Conservation (phyloP, 37 sponge, comb jelly and placozoan genomes). For the Halichondria panicea region DNA sequence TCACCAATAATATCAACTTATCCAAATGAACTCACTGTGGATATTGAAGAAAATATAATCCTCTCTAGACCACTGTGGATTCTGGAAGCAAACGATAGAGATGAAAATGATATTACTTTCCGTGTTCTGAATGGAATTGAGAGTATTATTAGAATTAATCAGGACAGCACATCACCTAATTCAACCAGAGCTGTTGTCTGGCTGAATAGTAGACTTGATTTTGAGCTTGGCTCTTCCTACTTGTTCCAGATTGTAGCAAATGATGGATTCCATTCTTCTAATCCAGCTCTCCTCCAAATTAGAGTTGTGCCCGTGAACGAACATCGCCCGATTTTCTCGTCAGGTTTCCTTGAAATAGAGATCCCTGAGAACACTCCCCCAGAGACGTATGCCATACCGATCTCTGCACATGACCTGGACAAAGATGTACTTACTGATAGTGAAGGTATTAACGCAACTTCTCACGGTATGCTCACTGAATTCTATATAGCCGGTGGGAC, state of each 20-base stretch:
- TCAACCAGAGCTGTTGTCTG: slow-evolving; percentile 7
- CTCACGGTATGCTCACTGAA: slow-evolving; percentile 18
- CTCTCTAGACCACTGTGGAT: slow-evolving; percentile 15
- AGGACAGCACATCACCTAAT: neutral
- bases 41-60: slow-evolving; percentile 12
- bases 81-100: slow-evolving; percentile 23
- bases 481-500: slow-evolving; percentile 2
- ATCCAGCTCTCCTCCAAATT: neutral
- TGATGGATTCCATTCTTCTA: slow-evolving; percentile 48
- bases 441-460: slow-evolving; percentile 10
- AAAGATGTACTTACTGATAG: slow-evolving; percentile 1
- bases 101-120: slow-evolving; percentile 18
- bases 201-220: slow-evolving; percentile 24
- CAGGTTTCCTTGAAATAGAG: neutral
- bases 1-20: slow-evolving; percentile 16
- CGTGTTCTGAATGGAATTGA: slow-evolving; percentile 1
- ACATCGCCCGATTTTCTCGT: slow-evolving; percentile 21
- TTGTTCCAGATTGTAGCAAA: slow-evolving; percentile 17
- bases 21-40: slow-evolving; percentile 5
- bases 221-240: slow-evolving; percentile 21
- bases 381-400: neutral
- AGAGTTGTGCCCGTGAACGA: slow-evolving; percentile 47
- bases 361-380: slow-evolving; percentile 37
- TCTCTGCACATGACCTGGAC: slow-evolving; percentile 43
- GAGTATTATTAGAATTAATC: slow-evolving; percentile 11